Conservation (phyloP, 2,888 invertebrate species). For the Phengaris alcon region DNA sequence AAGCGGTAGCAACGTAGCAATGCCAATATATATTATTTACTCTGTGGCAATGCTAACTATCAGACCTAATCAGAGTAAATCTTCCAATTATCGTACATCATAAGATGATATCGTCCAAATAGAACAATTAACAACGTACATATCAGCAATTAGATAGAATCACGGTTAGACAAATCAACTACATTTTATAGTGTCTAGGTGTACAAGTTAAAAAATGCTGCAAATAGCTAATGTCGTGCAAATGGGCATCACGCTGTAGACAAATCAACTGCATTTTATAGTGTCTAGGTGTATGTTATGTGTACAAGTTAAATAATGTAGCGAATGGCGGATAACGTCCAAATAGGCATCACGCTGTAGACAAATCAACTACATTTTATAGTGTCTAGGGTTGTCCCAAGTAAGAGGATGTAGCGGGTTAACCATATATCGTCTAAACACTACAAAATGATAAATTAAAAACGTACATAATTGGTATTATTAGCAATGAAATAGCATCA, state of each 20-base stretch:
- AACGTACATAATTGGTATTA: too few species aligned
- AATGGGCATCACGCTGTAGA: too few species aligned
- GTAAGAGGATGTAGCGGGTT: not conserved
- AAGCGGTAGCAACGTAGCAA: not conserved
- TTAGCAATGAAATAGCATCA: not conserved
- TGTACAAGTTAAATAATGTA: not conserved
- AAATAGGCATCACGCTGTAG: not conserved
- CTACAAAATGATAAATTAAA: too few species aligned
- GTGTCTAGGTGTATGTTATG: too few species aligned
- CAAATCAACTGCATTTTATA: too few species aligned
- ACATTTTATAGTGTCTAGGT: not conserved
- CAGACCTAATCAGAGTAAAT: not conserved
- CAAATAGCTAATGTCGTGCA: too few species aligned
- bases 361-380: not conserved
- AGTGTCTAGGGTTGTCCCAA: not conserved
- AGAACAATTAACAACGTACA: slow-evolving; percentile 4
- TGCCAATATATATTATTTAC: not conserved
- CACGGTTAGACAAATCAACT: slow-evolving; percentile 12
- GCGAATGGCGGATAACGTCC: not conserved
- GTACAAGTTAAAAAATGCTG: too few species aligned
- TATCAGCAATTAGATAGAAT: not conserved
- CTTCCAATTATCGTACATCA: slow-evolving; percentile 9
- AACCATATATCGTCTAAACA: not conserved
- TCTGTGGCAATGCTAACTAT: not conserved
- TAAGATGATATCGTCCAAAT: slow-evolving; percentile 11